Evolutionary conservation across 2,113 vertebrate species (phyloP).

Genomic region (Otus sunia): DNA sequence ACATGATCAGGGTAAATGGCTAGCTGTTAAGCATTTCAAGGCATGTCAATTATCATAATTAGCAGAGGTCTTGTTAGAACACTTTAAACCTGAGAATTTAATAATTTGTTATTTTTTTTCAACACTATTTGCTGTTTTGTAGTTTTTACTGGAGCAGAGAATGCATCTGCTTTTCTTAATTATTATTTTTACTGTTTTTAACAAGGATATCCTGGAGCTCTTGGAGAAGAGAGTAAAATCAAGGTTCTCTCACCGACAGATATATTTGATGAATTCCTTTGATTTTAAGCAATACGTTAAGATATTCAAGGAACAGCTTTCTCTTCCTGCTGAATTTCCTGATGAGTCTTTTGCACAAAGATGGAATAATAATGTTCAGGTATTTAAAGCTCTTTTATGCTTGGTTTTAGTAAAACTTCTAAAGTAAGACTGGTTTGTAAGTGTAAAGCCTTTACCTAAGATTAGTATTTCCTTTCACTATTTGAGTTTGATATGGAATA

Average conservation of each 20-base stretch:
- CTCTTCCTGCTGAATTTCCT: slow-evolving; percentile 80
- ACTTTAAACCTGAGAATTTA: background rate
- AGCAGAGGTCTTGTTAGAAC: background rate
- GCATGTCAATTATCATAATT: background rate
- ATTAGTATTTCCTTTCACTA: background rate
- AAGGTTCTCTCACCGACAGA: slow-evolving; percentile 95
- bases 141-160: background rate
- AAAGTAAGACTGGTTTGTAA: background rate
- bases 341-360: slow-evolving; percentile 78
- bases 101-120: background rate
- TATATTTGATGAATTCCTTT: slow-evolving; percentile 84
- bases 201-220: slow-evolving; percentile 93
- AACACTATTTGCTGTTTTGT: background rate
- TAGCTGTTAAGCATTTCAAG: background rate
- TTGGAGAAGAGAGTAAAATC: slow-evolving; percentile 98
- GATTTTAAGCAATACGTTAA: slow-evolving; percentile 82
- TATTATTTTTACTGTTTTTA: background rate
- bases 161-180: background rate
- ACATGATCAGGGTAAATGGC: background rate
- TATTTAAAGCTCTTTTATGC: slow-evolving; percentile 38
- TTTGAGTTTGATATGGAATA: background rate
- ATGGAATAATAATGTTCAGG: slow-evolving; percentile 87
- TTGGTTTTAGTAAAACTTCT: background rate
- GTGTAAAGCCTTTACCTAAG: background rate
- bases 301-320: slow-evolving; percentile 81